Percentiles rank a stretch among this genome's conserved stretches.
phyloP scores from a whole-genome alignment of 2,797 vertebrate species.

The Myripristis murdjan region DNA sequence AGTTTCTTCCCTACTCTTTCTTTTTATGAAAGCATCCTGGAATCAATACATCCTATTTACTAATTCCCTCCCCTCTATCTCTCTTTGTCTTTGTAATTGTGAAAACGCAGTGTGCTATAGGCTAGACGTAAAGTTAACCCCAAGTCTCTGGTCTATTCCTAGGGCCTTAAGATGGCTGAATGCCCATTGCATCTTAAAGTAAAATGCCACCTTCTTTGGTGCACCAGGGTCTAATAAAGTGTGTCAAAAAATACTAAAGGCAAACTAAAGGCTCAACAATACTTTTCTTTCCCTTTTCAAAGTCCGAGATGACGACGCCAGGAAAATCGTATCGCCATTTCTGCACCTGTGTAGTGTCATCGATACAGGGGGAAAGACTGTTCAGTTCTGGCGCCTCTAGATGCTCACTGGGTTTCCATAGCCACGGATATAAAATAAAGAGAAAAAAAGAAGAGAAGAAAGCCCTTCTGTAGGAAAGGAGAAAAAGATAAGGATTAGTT shows the following conservation, averaged over 20 bases:
- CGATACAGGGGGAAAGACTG: slow-evolving; percentile 57
- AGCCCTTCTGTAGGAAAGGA: slow-evolving; percentile 3
- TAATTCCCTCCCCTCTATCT: neutral
- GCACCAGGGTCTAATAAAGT: slow-evolving; percentile 40
- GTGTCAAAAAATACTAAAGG: slow-evolving; percentile 17
- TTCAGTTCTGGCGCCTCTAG: slow-evolving; percentile 65
- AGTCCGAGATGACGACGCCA: slow-evolving; percentile 68
- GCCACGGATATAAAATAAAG: slow-evolving; percentile 43
- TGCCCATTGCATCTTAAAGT: slow-evolving; percentile 54
- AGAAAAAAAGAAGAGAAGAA: no score
- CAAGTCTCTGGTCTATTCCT: slow-evolving; percentile 59
- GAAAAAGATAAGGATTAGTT: slow-evolving; percentile 6
- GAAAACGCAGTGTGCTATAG: slow-evolving; percentile 45
- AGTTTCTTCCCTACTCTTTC: slow-evolving; percentile 28
- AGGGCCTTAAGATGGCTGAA: slow-evolving; percentile 76
- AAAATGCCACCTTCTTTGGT: slow-evolving; percentile 56
- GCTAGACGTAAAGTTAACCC: slow-evolving; percentile 70
- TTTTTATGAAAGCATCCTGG: slow-evolving; percentile 10
- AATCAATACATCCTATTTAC: slow-evolving; percentile 3
- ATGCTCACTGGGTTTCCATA: slow-evolving; percentile 70
- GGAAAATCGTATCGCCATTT: slow-evolving; percentile 79
- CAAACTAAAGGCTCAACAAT: slow-evolving; percentile 25
- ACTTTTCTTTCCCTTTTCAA: slow-evolving; percentile 60
- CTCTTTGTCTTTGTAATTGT: neutral
- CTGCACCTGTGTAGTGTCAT: slow-evolving; percentile 85